Evolutionary conservation across 2,113 vertebrate species (phyloP).

Genomic region (Eulacestoma nigropectus): DNA sequence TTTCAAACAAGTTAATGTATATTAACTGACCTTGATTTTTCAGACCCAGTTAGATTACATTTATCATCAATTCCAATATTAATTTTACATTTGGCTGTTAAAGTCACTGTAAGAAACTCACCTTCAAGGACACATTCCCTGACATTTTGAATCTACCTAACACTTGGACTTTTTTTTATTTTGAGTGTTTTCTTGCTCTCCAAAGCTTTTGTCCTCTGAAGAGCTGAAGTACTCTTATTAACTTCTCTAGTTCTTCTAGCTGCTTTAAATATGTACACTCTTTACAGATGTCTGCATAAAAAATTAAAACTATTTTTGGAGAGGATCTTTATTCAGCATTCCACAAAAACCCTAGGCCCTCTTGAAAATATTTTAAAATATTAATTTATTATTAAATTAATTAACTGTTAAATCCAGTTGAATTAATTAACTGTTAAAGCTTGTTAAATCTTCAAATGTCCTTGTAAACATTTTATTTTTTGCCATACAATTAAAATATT

Average conservation of each 20-base stretch:
- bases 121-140: not conserved
- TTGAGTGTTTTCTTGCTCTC: not conserved
- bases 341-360: not conserved
- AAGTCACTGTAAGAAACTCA: not conserved
- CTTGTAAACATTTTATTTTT: not conserved
- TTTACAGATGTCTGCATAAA: not conserved
- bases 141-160: not conserved
- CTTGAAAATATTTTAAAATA: not conserved
- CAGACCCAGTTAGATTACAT: not conserved
- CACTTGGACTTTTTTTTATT: not conserved
- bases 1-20: not conserved
- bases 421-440: not conserved
- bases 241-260: not conserved
- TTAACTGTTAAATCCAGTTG: not conserved
- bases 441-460: not conserved
- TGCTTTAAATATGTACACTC: not conserved
- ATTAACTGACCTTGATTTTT: not conserved
- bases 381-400: not conserved
- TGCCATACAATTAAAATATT: not conserved
- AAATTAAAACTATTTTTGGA: not conserved
- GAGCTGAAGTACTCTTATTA: not conserved
- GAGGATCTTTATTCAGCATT: not conserved
- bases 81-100: not conserved
- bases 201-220: not conserved
- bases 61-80: not conserved